These are phyloP conservation scores for Hesperophylax magnus DNA, from an alignment of 1,140 invertebrate species.

Conservation along the genomic window DNA sequence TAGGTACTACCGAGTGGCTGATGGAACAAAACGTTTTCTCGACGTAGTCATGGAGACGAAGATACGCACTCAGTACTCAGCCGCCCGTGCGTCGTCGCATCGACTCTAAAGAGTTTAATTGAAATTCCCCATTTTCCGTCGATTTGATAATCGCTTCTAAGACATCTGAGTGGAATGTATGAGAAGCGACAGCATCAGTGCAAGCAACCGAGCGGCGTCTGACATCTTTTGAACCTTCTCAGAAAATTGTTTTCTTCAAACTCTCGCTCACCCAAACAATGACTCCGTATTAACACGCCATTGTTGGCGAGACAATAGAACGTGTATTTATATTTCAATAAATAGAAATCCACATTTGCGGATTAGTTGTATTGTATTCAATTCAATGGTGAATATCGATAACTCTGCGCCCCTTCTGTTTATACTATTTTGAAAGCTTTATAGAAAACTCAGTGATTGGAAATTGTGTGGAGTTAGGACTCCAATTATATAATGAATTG, in stretches of 20 bases:
- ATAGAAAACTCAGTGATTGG: too few species aligned
- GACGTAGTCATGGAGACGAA: background rate
- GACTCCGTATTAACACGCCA: constrained; percentile 38
- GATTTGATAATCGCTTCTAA: constrained; percentile 48
- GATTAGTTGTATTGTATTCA: constrained; percentile 31
- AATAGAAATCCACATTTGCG: constrained; percentile 8
- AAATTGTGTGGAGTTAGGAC: too few species aligned
- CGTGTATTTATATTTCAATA: constrained; percentile 29
- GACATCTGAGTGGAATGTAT: constrained; percentile 38
- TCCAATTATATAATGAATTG: too few species aligned
- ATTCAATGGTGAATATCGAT: constrained; percentile 15
- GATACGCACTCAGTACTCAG: constrained; percentile 26
- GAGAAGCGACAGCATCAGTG: background rate
- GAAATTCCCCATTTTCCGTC: constrained; percentile 50
- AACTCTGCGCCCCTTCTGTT: background rate
- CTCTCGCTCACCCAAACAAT: constrained; percentile 25
- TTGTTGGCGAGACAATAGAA: constrained; percentile 38
- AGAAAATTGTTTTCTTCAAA: constrained; percentile 29
- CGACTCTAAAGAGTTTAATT: constrained; percentile 46
- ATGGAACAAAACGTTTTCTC: background rate
- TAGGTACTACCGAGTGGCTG: background rate
- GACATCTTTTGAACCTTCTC: background rate
- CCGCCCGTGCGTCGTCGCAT: constrained; percentile 23
- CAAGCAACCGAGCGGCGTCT: background rate
- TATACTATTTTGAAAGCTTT: too few species aligned